Base-by-base conservation (phyloP, 2,113 vertebrate genomes). In the Channa maculata region DNA sequence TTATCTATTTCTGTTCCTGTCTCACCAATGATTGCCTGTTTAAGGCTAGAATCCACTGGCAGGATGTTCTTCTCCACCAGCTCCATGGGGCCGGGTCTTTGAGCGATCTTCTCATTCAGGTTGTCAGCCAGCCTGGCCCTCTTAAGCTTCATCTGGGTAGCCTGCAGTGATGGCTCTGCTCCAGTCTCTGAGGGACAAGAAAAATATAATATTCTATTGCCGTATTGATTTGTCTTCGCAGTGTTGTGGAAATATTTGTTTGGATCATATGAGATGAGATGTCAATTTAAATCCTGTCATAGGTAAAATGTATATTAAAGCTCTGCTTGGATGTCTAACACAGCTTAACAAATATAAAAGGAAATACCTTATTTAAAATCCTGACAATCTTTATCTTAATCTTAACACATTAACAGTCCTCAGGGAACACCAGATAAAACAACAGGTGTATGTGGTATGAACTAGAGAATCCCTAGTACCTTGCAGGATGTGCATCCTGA, bases 401-500 rank as follows among this genome's bases (percentile, higher is more conserved):
- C 55, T 4, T 1, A 39, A 13, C 8, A 8, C 5, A 49, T 55
- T 10, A 59, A 68, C 64, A 13, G 1, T 15, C 13, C 5, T 11
- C 45, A 49, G 33, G 63, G 65, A 79, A 62, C 44, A 39, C 1
- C 1, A 54, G 3, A 55, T 33, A 13, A 58, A 34, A 48, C 33
- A 33, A 11, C 2, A 36, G 24, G 24, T 33, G 8, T 37, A 2
- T 4, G 10, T 6, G 57, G 13, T 55, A 41, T 34, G 10, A 66
- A 1, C 5, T 8, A 24, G 3, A 48, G 5, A 44, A 51, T 52
- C 4, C 11, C 45, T 43, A 46, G 38, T 89, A 99, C 98, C 98
- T 95, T 99, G 96, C 24, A 99, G 94, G 89, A 99, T 99, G 89
- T 99, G 98, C 98, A 99, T 99, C 90, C 98, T 96, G 90, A 99